Evolutionary conservation across 2,888 invertebrate species (phyloP).

Genomic region (Agrotis puta): DNA sequence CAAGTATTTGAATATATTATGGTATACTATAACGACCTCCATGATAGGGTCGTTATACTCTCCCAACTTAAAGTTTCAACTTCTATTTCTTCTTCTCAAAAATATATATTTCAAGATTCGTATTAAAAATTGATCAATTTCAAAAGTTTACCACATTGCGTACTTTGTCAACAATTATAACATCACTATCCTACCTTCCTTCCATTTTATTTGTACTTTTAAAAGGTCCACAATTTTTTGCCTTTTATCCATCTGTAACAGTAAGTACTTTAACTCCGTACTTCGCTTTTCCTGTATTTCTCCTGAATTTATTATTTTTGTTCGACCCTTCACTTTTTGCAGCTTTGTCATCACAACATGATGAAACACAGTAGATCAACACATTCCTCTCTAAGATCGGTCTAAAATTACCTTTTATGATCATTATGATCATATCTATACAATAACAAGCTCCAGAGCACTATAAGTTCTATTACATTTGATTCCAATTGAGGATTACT

Average conservation of each 20-base stretch:
- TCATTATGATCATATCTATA: not conserved
- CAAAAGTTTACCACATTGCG: not conserved
- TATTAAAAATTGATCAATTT: too few relatives aligned
- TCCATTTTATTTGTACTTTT: not conserved
- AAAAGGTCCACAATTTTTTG: not conserved
- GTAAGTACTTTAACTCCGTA: not conserved
- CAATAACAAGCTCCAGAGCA: conserved; percentile 21
- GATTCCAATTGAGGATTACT: conserved; percentile 37
- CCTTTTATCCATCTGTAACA: not conserved
- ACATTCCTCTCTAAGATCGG: not conserved
- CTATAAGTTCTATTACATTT: conserved; percentile 12
- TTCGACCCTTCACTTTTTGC: too few relatives aligned
- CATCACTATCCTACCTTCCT: not conserved
- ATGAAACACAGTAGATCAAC: conserved; percentile 3
- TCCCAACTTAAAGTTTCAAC: not conserved
- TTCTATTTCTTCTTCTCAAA: not conserved
- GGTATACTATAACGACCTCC: too few relatives aligned
- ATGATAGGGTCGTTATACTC: not conserved
- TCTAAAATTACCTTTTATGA: conserved; percentile 2
- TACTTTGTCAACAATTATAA: too few relatives aligned
- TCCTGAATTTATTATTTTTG: not conserved
- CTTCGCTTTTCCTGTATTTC: not conserved
- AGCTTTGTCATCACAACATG: not conserved
- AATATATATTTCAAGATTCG: too few relatives aligned
- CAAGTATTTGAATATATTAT: not conserved